A percentile compares a stretch with the other conserved stretches of the same genome.
Conservation (phyloP, 2,797 vertebrate species). For the Halcyon chelicuti region DNA sequence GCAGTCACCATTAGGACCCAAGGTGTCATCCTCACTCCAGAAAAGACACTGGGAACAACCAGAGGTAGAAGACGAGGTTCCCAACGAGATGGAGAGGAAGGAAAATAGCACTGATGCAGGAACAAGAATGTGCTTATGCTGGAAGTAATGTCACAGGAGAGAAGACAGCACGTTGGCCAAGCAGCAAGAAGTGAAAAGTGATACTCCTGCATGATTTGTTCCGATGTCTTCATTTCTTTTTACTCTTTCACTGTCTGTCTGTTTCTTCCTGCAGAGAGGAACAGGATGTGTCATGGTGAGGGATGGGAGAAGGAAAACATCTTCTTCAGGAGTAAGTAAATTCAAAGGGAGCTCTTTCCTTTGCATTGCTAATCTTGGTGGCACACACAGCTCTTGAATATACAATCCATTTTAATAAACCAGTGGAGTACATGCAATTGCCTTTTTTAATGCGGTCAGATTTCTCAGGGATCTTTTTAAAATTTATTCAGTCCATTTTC, state of each 20-base stretch:
- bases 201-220: background rate
- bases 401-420: background rate
- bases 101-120: background rate
- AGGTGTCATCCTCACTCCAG: background rate
- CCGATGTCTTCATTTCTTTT: background rate
- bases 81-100: background rate
- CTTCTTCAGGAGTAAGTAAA: background rate
- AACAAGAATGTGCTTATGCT: accelerated
- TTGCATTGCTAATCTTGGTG: constrained; percentile 5
- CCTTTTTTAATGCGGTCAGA: background rate
- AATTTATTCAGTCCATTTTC: background rate
- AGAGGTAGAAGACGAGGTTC: background rate
- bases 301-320: background rate
- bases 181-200: background rate
- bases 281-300: background rate
- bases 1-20: background rate
- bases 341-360: background rate
- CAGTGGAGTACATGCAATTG: background rate
- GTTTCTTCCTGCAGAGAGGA: background rate
- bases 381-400: background rate
- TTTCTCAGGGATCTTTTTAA: background rate
- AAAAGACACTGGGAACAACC: background rate
- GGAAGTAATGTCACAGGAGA: background rate
- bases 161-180: accelerated
- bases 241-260: background rate